These are phyloP conservation scores for Darevskia mixta DNA, from an alignment of 2,797 vertebrate species.

Conservation along the genomic window DNA sequence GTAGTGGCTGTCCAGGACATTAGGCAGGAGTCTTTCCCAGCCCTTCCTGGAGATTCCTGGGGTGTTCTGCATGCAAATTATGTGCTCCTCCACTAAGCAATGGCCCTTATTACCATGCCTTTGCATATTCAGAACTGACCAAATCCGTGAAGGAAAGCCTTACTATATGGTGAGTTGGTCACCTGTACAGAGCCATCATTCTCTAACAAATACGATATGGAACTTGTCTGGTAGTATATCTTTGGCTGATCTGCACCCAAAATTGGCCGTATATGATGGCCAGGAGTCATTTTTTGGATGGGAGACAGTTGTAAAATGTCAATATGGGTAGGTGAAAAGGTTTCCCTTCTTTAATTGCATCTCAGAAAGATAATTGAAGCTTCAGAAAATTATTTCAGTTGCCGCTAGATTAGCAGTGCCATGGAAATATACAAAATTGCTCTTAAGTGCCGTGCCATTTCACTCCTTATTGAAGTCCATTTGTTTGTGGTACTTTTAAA, in stretches of 20 bases:
- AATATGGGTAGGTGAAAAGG: neutral
- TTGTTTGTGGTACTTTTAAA: slow-evolving; percentile 26
- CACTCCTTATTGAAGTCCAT: neutral
- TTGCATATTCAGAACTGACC: neutral
- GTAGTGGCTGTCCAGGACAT: no score
- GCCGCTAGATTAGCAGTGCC: neutral
- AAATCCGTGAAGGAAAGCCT: neutral
- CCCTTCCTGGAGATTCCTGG: no score
- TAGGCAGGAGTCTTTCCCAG: neutral
- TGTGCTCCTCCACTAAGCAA: neutral
- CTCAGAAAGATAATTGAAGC: neutral
- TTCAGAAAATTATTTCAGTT: neutral
- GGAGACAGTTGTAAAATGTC: neutral
- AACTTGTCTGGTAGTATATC: slow-evolving; percentile 1
- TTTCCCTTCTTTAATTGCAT: neutral
- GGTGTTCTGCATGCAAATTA: neutral
- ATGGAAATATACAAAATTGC: neutral
- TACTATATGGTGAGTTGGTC: neutral
- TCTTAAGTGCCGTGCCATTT: neutral
- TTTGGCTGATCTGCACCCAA: slow-evolving; percentile 12
- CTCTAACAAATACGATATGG: neutral
- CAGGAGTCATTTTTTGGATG: slow-evolving; percentile 27
- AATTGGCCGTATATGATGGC: neutral
- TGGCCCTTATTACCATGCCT: neutral
- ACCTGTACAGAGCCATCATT: neutral